Evolutionary conservation across 2,888 invertebrate genomes (phyloP).

Genomic region (Neoscelio sp.): DNA sequence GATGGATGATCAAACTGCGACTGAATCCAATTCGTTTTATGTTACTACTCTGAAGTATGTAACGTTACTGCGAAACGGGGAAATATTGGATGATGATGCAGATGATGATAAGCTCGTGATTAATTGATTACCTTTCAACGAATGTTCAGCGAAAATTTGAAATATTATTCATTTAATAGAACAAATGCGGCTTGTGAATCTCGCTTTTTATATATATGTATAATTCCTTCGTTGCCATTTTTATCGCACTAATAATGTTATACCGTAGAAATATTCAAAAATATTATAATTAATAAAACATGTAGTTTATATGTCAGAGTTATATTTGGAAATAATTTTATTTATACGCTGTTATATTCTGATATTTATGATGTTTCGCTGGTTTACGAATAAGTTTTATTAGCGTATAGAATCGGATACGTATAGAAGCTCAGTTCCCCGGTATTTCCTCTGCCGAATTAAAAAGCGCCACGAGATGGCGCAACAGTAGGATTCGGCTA

Average conservation of each 20-base stretch:
- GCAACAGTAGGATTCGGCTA: too few species aligned
- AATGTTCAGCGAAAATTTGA: constrained; percentile 44
- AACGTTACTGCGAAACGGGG: constrained; percentile 50
- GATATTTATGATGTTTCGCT: too few species aligned
- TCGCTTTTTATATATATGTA: constrained; percentile 23
- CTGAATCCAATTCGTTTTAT: constrained; percentile 66
- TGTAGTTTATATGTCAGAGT: constrained; percentile 11
- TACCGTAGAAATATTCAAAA: constrained; percentile 9
- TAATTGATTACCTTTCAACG: constrained; percentile 61
- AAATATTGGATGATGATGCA: constrained; percentile 56
- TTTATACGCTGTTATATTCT: too few species aligned
- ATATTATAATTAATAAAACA: constrained; percentile 35
- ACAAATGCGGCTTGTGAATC: constrained; percentile 18
- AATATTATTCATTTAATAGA: constrained; percentile 48
- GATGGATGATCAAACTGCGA: constrained; percentile 67
- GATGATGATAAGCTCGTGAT: constrained; percentile 62
- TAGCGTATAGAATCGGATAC: too few species aligned
- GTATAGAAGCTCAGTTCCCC: too few species aligned
- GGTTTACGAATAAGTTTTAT: too few species aligned
- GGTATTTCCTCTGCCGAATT: too few species aligned
- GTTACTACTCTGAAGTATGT: constrained; percentile 61
- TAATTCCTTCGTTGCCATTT: constrained; percentile 2
- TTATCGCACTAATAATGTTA: constrained; percentile 26
- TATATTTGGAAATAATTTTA: too few species aligned
- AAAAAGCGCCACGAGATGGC: too few species aligned